Evolutionary conservation across 1,140 invertebrate species (phyloP).

Genomic region (Hylaeus anthracinus): DNA sequence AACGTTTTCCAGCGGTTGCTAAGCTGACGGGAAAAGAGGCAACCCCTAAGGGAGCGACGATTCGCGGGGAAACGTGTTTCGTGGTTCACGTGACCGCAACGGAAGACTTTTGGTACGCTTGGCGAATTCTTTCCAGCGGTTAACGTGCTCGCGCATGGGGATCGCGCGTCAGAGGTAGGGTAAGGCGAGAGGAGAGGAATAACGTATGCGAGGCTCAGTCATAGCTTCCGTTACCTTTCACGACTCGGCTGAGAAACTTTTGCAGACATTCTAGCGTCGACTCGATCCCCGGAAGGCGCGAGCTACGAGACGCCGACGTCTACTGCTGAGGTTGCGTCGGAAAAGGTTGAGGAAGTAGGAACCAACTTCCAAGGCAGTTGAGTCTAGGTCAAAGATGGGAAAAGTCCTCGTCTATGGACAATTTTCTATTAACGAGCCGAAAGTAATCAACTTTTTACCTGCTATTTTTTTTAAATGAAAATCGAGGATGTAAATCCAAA

Average conservation of each 20-base stretch:
- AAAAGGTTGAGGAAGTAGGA: not conserved
- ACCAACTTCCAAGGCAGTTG: too few species aligned
- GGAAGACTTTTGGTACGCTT: not conserved
- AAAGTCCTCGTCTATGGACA: too few species aligned
- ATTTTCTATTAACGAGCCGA: too few species aligned
- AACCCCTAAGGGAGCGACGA: not conserved
- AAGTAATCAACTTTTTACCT: too few species aligned
- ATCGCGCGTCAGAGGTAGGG: not conserved
- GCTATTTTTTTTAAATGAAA: too few species aligned
- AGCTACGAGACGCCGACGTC: conserved; percentile 30
- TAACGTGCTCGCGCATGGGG: not conserved
- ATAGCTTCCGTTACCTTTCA: conserved; percentile 11
- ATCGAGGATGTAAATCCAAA: too few species aligned
- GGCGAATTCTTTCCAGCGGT: conserved; percentile 16
- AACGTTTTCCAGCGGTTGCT: not conserved
- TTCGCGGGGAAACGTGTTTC: not conserved
- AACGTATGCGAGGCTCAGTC: conserved; percentile 42
- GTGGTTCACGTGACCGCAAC: too few species aligned
- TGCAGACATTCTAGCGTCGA: conserved; percentile 35
- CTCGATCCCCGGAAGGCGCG: not conserved
- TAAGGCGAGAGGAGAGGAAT: not conserved
- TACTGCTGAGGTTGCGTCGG: not conserved
- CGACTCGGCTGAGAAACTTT: conserved; percentile 49
- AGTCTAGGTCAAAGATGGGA: too few species aligned
- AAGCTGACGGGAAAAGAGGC: not conserved